Base-by-base conservation (phyloP, 2,888 invertebrate genomes). In the Apeira syringaria region DNA sequence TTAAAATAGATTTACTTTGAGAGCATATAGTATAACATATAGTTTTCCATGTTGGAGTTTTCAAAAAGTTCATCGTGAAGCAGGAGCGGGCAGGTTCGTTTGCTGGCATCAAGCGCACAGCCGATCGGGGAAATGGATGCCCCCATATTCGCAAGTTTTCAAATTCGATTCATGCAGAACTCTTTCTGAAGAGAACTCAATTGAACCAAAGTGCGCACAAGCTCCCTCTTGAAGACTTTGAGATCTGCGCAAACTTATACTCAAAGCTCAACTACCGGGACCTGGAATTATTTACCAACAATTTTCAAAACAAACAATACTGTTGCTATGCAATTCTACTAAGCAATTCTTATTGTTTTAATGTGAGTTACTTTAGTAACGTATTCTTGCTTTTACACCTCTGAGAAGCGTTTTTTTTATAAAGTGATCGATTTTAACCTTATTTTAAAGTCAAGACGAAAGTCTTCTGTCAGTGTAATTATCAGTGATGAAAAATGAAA, bases 81-180 rank as follows among this genome's bases (percentile, higher is more conserved):
- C 49, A 45, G 29, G 11, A 37, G 42, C 29, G 42, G 35, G 35
- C 32, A 22, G 49, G 53, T 57, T 60, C 53, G 51, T 57, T 61
- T 58, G 56, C 35, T 28, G 39, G 38, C 36, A 37, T 47, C 39
- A 3, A 35, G 12, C 11, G 18, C 15, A 5, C 12, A 12, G 11
- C 36, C 17, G 18, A 26, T 20, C 20, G 13, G 31, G 50, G 54
- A 62, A 67, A 69, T 62, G 61, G 54, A 54, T 38, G 59, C 74
- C 73, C 73, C 72, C 71, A 78, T 77, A 71, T 73, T 63, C 59
- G 55, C 65, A 70, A 61, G 65, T 74, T 73, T 74, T 71, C 64
- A 67, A 67, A 64, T 75, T 71, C 65, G 68, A 72, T 70, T 73
- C 70, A 64, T 59, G 64, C 64, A 56, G 56, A 74, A 75, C 67